A percentile compares a stretch with the other conserved stretches of the same genome.
Conservation (phyloP, 2,113 vertebrate genomes). For the Mirounga angustirostris region DNA sequence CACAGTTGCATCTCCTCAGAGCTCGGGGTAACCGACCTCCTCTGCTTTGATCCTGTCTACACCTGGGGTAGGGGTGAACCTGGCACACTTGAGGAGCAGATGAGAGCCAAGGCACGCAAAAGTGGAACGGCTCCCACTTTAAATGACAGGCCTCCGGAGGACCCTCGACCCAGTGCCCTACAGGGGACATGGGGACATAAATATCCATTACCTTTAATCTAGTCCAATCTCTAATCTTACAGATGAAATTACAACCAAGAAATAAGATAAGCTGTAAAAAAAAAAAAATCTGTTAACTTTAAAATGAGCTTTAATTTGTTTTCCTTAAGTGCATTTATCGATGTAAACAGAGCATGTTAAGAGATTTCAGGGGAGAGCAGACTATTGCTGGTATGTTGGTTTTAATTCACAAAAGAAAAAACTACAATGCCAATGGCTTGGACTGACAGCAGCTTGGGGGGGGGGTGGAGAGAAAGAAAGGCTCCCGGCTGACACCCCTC, state of each 20-base stretch:
- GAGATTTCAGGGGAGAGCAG: conserved; percentile 73
- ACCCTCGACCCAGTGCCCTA: neutral
- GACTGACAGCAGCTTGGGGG: conserved; percentile 18
- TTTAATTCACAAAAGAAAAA: conserved; percentile 44
- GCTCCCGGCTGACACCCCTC: conserved; percentile 14
- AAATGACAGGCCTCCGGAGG: neutral
- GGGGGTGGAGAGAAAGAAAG: neutral
- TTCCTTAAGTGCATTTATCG: conserved; percentile 82
- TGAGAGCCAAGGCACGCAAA: neutral
- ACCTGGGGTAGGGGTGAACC: neutral
- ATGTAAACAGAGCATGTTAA: conserved; percentile 84
- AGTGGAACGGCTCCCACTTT: neutral
- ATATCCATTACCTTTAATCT: conserved; percentile 49
- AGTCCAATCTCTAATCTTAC: neutral
- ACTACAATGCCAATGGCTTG: neutral
- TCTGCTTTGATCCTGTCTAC: neutral
- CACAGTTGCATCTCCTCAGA: neutral
- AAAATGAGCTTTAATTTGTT: conserved; percentile 83
- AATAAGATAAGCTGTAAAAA: neutral
- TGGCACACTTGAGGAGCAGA: neutral
- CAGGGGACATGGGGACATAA: conserved; percentile 30
- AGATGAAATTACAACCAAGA: neutral
- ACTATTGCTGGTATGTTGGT: conserved; percentile 46
- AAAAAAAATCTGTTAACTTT: conserved; percentile 8
- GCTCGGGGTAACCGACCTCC: neutral